Evolutionary conservation across 2,113 vertebrate species (phyloP), one percentile per base, ranked within the genome.

Genomic region (Danio rerio): DNA sequence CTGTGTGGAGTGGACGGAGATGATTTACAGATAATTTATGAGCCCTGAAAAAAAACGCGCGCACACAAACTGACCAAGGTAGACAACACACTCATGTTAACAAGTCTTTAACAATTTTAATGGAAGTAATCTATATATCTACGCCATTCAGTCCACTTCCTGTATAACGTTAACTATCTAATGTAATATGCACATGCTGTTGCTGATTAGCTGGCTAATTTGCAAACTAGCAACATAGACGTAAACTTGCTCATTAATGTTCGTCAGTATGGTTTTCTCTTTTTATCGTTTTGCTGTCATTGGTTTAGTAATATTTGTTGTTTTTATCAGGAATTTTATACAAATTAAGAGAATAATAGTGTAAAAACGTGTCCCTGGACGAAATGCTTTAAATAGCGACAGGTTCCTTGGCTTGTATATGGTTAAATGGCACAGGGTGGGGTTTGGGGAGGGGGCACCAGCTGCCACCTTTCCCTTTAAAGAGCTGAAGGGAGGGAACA

Each of bases 391-490:
- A 69, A 43, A 49, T 49, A 69, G 43, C 65, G 69, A 40, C 81
- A 76, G 49, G 50, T 66, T 10, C 58, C 15, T 42, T 78, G 82
- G 85, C 82, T 21, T 80, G 49, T 45, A 84, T 45, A 84, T 66
- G 79, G 85, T 86, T 86, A 86, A 86, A 62, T 78, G 82, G 61
- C 82, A 81, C 78, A 81, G 85, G 86, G 86, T 87, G 86, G 87
- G 86, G 86, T 83, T 82, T 78, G 82, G 69, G 84, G 78, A 82
- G 84, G 86, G 86, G 69, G 83, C 80, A 86, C 63, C 84, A 87
- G 80, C 86, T 86, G 85, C 71, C 85, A 89, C 86, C 86, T 86
- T 82, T 86, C 80, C 79, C 70, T 87, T 83, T 82, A 84, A 83
- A 84, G 50, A 80, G 55, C 59, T 16, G 50, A 18, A 69, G 47